Evolutionary conservation across 2,888 invertebrate species (phyloP), one percentile per base, ranked within the genome.

Genomic region (Slavum lentiscoides): DNA sequence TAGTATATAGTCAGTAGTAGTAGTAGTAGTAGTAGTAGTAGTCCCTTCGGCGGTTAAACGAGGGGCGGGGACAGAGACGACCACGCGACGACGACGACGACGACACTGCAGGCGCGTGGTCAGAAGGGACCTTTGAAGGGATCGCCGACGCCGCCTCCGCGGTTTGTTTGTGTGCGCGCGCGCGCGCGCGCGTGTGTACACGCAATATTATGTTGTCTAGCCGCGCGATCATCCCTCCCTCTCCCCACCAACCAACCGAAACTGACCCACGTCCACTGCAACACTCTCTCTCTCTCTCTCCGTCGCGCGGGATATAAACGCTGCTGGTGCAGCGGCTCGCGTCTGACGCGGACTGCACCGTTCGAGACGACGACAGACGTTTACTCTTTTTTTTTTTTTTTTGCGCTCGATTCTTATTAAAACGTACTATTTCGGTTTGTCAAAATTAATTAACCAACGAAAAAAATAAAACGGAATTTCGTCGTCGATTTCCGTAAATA

Each of bases 11-110:
- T n/a, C 66, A 66, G 39, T 55, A 66, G 59, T 73, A 49, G 61
- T 62, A 62, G 73, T 74, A 62, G 21, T 62, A 49, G 59, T 62
- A 62, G 61, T 58, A 58, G 58, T 74, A 74, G 61, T 61, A 70
- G 30, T 49, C 62, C 70, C 61, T 77, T 62, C 69, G 39, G n/a
- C 21, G 80, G 80, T 80, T 80, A 80, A 80, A 80, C 72, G 80
- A 72, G 80, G 72, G 80, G 80, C 80, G 80, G 80, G 55, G 80
- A 76, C 80, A 55, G 30, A n/a, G n/a, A 11, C 70, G 80, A 80
- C 80, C 70, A 80, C 80, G 80, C 80, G 72, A 80, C 64, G 68
- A 69, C 70, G 80, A 80, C 80, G 64, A 80, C 80, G 80, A 49
- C 80, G 80, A 80, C 70, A 59, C 69, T 21, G 69, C 62, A 23